These are phyloP conservation scores for Drosophila pallidifrons DNA, from an alignment of 1,140 invertebrate genomes.

Conservation along the genomic window DNA sequence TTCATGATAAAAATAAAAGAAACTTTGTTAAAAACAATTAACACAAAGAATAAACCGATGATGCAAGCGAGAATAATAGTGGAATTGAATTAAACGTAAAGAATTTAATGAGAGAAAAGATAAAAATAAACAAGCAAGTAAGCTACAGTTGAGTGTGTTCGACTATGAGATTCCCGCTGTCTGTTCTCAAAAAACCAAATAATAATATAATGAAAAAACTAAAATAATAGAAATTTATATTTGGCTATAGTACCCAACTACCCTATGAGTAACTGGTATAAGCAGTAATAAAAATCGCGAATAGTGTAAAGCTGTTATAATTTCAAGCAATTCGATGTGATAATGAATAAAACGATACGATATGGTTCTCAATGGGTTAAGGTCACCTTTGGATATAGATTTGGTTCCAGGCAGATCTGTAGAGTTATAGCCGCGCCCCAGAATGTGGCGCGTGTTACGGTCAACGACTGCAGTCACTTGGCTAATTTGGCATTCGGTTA, in stretches of 20 bases:
- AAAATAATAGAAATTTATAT: too few species aligned
- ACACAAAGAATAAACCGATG: slow-evolving; percentile 3
- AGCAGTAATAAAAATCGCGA: slow-evolving; percentile 1
- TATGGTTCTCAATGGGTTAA: slow-evolving; percentile 25
- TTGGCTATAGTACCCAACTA: too few species aligned
- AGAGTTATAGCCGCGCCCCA: slow-evolving; percentile 25
- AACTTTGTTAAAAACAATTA: not conserved
- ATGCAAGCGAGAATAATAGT: slow-evolving; percentile 2
- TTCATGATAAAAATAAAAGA: slow-evolving; percentile 1
- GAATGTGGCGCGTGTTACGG: slow-evolving; percentile 51
- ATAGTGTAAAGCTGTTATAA: slow-evolving; percentile 6
- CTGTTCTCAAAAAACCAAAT: too few species aligned
- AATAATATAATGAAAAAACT: too few species aligned
- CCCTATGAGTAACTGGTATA: too few species aligned
- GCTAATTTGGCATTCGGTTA: slow-evolving; percentile 37
- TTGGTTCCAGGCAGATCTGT: not conserved
- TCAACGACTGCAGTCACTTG: slow-evolving; percentile 25
- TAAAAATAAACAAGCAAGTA: not conserved
- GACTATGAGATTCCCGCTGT: too few species aligned
- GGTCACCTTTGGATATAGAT: slow-evolving; percentile 6
- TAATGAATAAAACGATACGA: slow-evolving; percentile 9
- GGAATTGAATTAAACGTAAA: not conserved
- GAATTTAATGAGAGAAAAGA: slow-evolving; percentile 3
- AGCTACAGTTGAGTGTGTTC: too few species aligned
- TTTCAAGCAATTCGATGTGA: slow-evolving; percentile 12